Base-by-base conservation (phyloP, 2,888 invertebrate genomes). In the Branchellion lobata region DNA sequence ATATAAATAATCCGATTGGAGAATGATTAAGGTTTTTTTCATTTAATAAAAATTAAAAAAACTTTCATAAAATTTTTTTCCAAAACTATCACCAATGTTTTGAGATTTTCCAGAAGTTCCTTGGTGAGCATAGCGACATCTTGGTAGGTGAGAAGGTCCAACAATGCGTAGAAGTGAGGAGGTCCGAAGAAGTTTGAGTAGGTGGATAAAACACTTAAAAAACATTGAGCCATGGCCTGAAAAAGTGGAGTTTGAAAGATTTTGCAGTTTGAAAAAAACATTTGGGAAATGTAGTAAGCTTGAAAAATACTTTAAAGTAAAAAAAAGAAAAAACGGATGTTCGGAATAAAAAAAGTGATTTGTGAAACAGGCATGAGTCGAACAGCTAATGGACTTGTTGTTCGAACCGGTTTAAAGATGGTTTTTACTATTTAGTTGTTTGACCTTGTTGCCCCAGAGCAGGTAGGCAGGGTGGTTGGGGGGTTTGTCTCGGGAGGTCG, bases 71-170 rank as follows among this genome's bases (percentile, higher is more conserved):
- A n/a, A n/a, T n/a, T n/a, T 14, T 47, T 47, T 47, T 14, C 2
- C 3, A 3, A 31, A 69, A 27, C 47, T 81, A 82, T 80, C 79
- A 86, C 85, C 68, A 96, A 88, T 0, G 93, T 93, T 83, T 94
- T 92, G 0, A 96, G 95, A 82, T 96, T 94, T 86, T 96, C 95
- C 72, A 97, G 89, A 75, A 98, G 91, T 86, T 97, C 96, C 83
- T 95, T 93, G 90, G 96, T 94, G 61, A 98, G 94, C 24, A 97
- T 95, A 0, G 96, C 96, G 82, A 97, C 95, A 5, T 97, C 97
- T 88, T 96, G 96, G 89, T 98, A 98, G 72, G 97, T 96, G 47
- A 98, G 90, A 14, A 98, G 90, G 8, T 94, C 93, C 81, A 95
- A 94, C 88, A 97, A 92, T 0, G 94, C 93, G 87, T 94, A 93